phyloP scores from a whole-genome alignment of 2,113 vertebrate species.

The Nothobranchius kuhntae region DNA sequence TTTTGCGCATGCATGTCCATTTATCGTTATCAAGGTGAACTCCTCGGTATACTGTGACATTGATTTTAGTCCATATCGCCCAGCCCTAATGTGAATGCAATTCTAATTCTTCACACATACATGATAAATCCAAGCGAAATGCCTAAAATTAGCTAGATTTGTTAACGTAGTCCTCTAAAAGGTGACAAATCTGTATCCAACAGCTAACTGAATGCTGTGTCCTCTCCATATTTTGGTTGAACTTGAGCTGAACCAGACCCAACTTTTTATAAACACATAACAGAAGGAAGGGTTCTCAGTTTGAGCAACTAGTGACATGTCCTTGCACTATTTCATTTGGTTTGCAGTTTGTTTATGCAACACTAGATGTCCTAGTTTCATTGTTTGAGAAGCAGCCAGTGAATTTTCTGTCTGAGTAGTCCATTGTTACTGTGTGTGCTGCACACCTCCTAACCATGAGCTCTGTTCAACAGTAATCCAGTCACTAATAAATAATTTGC shows the following conservation, averaged over 20 bases:
- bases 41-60: too few species aligned
- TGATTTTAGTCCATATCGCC: too few species aligned
- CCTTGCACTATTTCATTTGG: neutral
- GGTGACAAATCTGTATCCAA: too few species aligned
- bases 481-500: neutral
- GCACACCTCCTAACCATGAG: constrained; percentile 2
- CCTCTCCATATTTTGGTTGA: neutral
- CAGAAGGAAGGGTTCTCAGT: neutral
- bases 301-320: neutral
- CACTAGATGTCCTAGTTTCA: constrained; percentile 21
- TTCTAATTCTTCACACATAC: too few species aligned
- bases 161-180: neutral
- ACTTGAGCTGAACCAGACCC: neutral
- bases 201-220: too few species aligned
- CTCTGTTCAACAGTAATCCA: neutral
- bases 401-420: neutral
- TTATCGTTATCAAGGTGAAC: too few species aligned
- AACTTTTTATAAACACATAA: neutral
- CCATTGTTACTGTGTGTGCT: constrained; percentile 3
- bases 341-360: neutral
- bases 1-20: too few species aligned
- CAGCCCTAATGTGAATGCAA: too few species aligned
- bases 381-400: neutral
- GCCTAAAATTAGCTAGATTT: neutral
- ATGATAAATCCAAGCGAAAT: neutral